Evolutionary conservation across 1,140 invertebrate species (phyloP).

Genomic region (Aphelenchoides fujianensis): DNA sequence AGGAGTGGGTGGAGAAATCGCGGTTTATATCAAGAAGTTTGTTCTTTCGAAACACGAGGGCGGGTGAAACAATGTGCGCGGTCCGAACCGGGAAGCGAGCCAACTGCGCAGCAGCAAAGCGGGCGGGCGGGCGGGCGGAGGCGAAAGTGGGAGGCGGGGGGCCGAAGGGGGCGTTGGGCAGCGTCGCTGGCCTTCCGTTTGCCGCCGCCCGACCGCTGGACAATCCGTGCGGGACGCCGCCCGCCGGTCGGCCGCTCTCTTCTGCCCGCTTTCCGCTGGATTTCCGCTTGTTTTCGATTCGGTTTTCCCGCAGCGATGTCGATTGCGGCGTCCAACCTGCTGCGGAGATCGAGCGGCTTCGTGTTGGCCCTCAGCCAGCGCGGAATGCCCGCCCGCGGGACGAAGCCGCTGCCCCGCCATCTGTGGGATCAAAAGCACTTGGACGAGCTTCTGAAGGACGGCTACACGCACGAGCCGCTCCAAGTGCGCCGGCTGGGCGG

Average conservation of each 20-base stretch:
- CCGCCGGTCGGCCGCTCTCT: too few relatives aligned
- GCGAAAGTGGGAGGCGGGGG: not conserved
- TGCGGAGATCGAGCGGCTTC: not conserved
- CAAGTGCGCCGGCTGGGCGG: conserved; percentile 80
- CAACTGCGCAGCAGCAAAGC: not conserved
- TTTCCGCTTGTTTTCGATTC: not conserved
- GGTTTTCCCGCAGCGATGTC: not conserved
- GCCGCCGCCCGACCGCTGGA: not conserved
- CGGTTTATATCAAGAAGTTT: too few relatives aligned
- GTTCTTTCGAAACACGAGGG: too few relatives aligned
- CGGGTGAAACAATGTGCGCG: too few relatives aligned
- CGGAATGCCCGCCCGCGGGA: conserved; percentile 49
- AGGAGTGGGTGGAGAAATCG: too few relatives aligned
- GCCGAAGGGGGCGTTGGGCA: not conserved
- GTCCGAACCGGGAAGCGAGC: not conserved
- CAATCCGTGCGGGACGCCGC: not conserved
- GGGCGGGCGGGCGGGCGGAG: not conserved
- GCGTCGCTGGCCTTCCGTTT: not conserved
- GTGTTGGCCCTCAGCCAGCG: conserved; percentile 15
- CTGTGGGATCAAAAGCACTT: conserved; percentile 53
- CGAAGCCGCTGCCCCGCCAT: conserved; percentile 53
- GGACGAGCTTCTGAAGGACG: conserved; percentile 56
- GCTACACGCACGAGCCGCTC: conserved; percentile 82
- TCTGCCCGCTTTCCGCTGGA: too few relatives aligned
- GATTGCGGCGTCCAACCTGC: not conserved